Percentiles rank a stretch among this genome's conserved stretches.
Conservation (phyloP, 1,140 invertebrate species). For the Nymphalis io region DNA sequence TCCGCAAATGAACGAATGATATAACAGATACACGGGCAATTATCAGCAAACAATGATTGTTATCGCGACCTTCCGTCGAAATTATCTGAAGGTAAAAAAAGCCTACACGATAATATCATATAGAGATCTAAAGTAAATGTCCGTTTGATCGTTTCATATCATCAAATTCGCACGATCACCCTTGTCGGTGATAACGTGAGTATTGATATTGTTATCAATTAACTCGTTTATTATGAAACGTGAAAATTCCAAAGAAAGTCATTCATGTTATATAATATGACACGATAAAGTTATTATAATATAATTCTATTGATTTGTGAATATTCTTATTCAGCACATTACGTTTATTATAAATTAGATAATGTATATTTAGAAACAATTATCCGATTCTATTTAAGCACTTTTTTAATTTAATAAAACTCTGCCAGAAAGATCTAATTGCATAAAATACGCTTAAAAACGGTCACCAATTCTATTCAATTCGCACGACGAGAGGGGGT, state of each 20-base stretch:
- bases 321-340: too few relatives aligned
- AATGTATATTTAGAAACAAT: too few relatives aligned
- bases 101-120: background rate
- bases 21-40: background rate
- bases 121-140: background rate
- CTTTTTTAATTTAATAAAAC: too few relatives aligned
- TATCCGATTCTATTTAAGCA: too few relatives aligned
- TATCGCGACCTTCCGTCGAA: conserved; percentile 9
- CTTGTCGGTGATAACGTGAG: background rate
- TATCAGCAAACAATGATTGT: conserved; percentile 13
- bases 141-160: background rate
- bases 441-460: too few relatives aligned
- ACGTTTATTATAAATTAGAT: too few relatives aligned
- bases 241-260: background rate
- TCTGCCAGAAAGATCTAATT: too few relatives aligned
- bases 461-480: too few relatives aligned
- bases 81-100: background rate
- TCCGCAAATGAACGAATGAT: conserved; percentile 15
- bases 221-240: background rate
- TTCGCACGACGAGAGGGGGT: too few relatives aligned
- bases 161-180: background rate
- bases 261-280: background rate
- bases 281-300: too few relatives aligned
- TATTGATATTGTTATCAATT: background rate
- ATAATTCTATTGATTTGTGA: too few relatives aligned